Evolutionary conservation across 2,113 vertebrate genomes (phyloP).

Genomic region (Amazona guildingii): DNA sequence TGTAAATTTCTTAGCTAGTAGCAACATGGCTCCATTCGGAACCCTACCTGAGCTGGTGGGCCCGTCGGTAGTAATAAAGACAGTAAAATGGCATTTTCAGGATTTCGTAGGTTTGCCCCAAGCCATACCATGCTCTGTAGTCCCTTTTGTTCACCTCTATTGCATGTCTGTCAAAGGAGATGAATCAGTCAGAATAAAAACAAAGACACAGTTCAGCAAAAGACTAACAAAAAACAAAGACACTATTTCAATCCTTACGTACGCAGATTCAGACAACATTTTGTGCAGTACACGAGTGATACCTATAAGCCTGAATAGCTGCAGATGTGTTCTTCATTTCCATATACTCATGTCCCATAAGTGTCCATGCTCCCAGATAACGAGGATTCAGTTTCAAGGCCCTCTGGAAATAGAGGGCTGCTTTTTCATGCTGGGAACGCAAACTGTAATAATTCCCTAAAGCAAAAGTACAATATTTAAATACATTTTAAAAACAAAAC

Average conservation of each 20-base stretch:
- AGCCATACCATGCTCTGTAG: slow-evolving; percentile 97
- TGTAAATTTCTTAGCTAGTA: neutral
- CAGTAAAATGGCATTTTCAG: slow-evolving; percentile 99
- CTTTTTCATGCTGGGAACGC: slow-evolving; percentile 97
- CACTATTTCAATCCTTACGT: neutral
- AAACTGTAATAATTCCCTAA: slow-evolving; percentile 97
- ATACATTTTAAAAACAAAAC: neutral
- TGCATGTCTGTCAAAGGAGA: slow-evolving; percentile 83
- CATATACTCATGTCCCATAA: slow-evolving; percentile 99
- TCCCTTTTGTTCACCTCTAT: slow-evolving; percentile 99
- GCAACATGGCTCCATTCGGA: neutral
- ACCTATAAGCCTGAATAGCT: slow-evolving; percentile 97
- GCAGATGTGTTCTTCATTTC: slow-evolving; percentile 99
- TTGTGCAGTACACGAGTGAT: neutral
- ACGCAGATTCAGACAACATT: neutral
- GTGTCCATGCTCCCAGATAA: slow-evolving; percentile 96
- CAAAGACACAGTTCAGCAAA: neutral
- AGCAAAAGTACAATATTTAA: slow-evolving; percentile 38
- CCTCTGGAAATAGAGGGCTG: slow-evolving; percentile 97
- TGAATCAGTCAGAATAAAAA: neutral
- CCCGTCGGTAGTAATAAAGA: slow-evolving; percentile 96
- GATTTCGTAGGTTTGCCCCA: slow-evolving; percentile 98
- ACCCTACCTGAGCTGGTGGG: slow-evolving; percentile 93
- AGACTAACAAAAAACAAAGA: neutral
- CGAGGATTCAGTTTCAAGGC: slow-evolving; percentile 96